Percentiles rank a stretch among this genome's conserved stretches.
Evolutionary conservation across 2,888 invertebrate genomes (phyloP).

Genomic region (Apomyelois bistriatella): DNA sequence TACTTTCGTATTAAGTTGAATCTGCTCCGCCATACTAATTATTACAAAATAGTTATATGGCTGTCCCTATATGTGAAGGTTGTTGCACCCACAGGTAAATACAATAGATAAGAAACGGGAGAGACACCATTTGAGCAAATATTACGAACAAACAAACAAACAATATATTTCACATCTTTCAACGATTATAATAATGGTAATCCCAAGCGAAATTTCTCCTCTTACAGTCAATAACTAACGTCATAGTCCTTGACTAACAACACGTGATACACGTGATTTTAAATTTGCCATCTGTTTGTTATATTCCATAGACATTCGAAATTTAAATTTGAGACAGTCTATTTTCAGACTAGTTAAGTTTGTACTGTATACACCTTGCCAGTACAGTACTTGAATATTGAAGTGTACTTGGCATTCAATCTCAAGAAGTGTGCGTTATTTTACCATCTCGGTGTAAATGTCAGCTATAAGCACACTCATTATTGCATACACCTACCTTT

Average conservation of each 20-base stretch:
- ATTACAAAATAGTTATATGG: too few species aligned
- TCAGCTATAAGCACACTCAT: background rate
- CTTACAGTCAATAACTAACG: constrained; percentile 18
- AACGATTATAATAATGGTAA: background rate
- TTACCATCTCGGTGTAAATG: background rate
- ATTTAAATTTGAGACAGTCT: constrained; percentile 22
- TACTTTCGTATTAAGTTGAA: too few species aligned
- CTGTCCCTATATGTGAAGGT: too few species aligned
- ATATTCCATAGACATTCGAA: background rate
- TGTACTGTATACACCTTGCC: background rate
- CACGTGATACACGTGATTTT: constrained; percentile 37
- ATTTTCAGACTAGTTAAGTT: constrained; percentile 10
- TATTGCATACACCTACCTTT: background rate
- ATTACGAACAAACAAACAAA: too few species aligned
- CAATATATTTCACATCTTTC: too few species aligned
- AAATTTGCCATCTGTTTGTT: constrained; percentile 17
- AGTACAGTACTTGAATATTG: background rate
- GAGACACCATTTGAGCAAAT: too few species aligned
- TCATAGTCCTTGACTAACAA: constrained; percentile 18
- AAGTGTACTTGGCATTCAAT: background rate
- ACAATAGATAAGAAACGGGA: too few species aligned
- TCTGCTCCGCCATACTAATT: too few species aligned
- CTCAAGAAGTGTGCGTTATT: background rate
- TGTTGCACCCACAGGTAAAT: too few species aligned
- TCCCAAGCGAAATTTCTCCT: constrained; percentile 1